Evolutionary conservation across 1,140 invertebrate genomes (phyloP), one percentile per base, ranked within the genome.

Genomic region (Parasteatoda tepidariorum): DNA sequence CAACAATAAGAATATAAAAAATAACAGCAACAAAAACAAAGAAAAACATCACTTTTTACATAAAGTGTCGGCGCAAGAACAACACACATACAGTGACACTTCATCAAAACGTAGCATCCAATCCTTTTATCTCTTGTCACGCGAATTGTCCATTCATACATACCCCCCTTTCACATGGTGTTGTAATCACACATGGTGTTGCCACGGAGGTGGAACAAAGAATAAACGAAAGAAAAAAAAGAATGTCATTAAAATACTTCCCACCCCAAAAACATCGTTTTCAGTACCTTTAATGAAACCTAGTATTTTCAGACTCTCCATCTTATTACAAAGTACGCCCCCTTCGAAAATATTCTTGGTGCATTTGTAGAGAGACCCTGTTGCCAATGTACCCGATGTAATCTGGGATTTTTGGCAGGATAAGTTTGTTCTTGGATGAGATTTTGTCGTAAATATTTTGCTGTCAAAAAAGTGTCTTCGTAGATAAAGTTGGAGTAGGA

Each of bases 81-180:
- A 48, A 48, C 38, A 48, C 9, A 48, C 38, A 18, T 18, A 13
- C 38, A 22, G 33, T 68, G 34, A 41, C 34, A 68, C 66, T 48
- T 34, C 66, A 68, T 68, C 66, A 68, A 68, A 48, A 68, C 41
- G 41, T 68, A 38, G 38, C 33, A 33, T 38, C 26, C 66, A 68
- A 68, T 26, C 66, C 66, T 68, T 68, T 68, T 68, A 68, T 48
- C 11, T 24, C 6, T 13, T 22, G 31, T 68, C 66, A 68, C 66
- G 66, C 66, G 66, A 68, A 38, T 68, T 68, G 66, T 68, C 66
- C 66, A 68, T 68, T 68, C 66, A 68, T 34, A 68, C 41, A 68
- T 41, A 34, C 66, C 66, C 38, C 66, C 34, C 34, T 24, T n/a
- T 30, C 28, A 64, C 61, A 64, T 30, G 33, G 30, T 31, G 33